Evolutionary conservation across 2,113 vertebrate genomes (phyloP).

Genomic region (Cryptomyrus ogoouensis): DNA sequence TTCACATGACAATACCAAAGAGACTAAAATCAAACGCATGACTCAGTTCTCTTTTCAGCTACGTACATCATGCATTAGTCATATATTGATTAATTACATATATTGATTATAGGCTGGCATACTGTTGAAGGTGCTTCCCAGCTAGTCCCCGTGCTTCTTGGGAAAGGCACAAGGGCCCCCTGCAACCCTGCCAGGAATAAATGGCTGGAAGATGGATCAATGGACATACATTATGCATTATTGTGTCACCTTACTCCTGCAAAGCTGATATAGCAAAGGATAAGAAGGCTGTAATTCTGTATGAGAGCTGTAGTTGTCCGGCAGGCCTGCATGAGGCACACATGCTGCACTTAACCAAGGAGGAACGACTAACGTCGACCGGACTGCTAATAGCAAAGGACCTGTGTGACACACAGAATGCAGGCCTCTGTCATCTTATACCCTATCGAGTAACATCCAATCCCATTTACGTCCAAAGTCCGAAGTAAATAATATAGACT

Average conservation of each 20-base stretch:
- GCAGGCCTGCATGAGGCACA: neutral
- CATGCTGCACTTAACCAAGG: neutral
- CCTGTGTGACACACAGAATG: neutral
- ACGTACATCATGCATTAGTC: neutral
- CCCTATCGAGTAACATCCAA: neutral
- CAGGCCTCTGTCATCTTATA: neutral
- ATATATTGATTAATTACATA: neutral
- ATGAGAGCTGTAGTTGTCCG: neutral
- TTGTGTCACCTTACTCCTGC: neutral
- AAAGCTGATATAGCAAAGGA: neutral
- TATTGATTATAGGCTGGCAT: neutral
- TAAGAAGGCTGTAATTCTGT: neutral
- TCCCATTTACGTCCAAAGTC: neutral
- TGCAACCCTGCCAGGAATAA: neutral
- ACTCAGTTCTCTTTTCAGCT: neutral
- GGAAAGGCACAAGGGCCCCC: neutral
- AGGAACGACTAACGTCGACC: neutral
- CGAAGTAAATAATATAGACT: neutral
- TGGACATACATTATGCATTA: neutral
- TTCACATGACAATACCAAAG: neutral
- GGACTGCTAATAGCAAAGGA: neutral
- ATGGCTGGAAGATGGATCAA: neutral
- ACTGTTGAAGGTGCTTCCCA: neutral
- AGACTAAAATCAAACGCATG: neutral
- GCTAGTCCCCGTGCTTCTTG: neutral